Evolutionary conservation across 1,140 invertebrate genomes (phyloP).

Genomic region (Euura lappo): DNA sequence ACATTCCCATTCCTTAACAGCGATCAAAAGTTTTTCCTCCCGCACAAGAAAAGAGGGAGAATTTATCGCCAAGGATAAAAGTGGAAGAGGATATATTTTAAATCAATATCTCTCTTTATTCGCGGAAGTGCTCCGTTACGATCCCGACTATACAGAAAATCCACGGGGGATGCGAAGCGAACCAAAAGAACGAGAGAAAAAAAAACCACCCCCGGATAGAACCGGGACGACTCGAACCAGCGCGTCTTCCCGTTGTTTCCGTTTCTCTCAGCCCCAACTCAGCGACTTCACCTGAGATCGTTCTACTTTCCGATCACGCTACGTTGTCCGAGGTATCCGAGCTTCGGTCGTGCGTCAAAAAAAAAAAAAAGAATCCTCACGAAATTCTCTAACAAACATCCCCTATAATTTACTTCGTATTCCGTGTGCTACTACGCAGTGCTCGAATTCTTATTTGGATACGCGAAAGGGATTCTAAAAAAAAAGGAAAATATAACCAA

Average conservation of each 20-base stretch:
- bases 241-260: background rate
- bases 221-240: background rate
- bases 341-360: background rate
- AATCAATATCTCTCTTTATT: no score
- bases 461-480: no score
- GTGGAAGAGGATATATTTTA: background rate
- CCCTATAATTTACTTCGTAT: background rate
- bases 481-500: background rate
- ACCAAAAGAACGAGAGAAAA: background rate
- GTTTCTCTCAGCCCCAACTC: background rate
- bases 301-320: background rate
- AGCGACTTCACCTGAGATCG: conserved; percentile 4
- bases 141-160: background rate
- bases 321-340: background rate
- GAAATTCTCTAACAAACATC: background rate
- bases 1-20: background rate
- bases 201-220: background rate
- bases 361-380: background rate
- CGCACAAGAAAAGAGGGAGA: background rate
- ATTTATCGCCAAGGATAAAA: background rate
- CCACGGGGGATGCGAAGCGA: background rate
- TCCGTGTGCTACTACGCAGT: background rate
- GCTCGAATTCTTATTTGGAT: no score
- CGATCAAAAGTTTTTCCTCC: background rate
- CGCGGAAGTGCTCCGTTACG: no score